phyloP scores from a whole-genome alignment of 2,888 invertebrate genomes.

The Phyto melanocephala region DNA sequence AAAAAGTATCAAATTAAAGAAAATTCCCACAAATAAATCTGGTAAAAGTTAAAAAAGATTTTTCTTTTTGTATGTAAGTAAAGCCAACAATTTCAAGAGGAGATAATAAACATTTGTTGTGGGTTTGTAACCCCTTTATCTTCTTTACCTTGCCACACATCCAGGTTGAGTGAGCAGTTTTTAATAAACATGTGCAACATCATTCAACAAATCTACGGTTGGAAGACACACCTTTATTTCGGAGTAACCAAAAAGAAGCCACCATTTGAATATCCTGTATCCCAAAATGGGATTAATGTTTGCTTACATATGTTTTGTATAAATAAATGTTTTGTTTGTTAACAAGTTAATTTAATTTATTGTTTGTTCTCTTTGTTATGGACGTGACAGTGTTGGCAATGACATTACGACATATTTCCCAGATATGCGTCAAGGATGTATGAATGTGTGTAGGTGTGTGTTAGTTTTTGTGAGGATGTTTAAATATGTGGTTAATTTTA shows the following conservation, averaged over 20 bases:
- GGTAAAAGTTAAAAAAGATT: neutral
- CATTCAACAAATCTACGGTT: conserved; percentile 12
- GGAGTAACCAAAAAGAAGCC: conserved; percentile 3
- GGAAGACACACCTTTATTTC: conserved; percentile 46
- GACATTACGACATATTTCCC: conserved; percentile 43
- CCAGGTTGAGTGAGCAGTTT: neutral
- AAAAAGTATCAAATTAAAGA: conserved; percentile 62
- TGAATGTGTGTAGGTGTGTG: neutral
- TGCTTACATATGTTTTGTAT: conserved; percentile 51
- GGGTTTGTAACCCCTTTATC: conserved; percentile 44
- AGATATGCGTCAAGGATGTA: neutral
- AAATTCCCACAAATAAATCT: conserved; percentile 59
- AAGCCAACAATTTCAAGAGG: conserved; percentile 1
- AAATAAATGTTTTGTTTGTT: conserved; percentile 49
- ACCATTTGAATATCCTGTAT: conserved; percentile 22
- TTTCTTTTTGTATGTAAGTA: no score
- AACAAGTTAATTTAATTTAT: conserved; percentile 62
- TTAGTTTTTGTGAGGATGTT: neutral
- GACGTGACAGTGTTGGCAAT: neutral
- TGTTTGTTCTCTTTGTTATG: neutral
- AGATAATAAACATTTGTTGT: conserved; percentile 56
- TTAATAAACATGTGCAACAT: conserved; percentile 47
- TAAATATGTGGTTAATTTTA: conserved; percentile 9
- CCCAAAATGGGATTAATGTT: conserved; percentile 60
- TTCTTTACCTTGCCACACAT: neutral